These are phyloP conservation scores for Saguinus midas DNA, from an alignment of 2,113 vertebrate genomes.

Conservation along the genomic window DNA sequence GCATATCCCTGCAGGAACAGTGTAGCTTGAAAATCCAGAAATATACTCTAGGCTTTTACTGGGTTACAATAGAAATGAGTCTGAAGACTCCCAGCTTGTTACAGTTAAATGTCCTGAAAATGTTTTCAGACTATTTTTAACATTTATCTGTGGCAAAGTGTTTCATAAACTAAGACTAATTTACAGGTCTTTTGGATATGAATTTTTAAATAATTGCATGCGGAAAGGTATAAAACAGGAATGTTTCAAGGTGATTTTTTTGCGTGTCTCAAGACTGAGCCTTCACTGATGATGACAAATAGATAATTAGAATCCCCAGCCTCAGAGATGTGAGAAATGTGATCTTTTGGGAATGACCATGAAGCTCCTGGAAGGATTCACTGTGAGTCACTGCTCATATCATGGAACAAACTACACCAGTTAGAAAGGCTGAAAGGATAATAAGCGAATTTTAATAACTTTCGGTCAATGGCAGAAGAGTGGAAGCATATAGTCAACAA, in stretches of 20 bases:
- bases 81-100: background rate
- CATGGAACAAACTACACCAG: background rate
- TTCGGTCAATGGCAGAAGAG: conserved; percentile 14
- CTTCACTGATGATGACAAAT: conserved; percentile 45
- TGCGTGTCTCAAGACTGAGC: conserved; percentile 31
- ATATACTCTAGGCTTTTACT: background rate
- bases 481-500: background rate
- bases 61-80: conserved; percentile 2
- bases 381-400: background rate
- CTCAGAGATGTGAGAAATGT: background rate
- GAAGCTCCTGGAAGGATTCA: background rate
- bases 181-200: background rate
- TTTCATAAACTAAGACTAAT: conserved; percentile 38
- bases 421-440: background rate
- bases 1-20: background rate
- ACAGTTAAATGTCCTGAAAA: conserved; percentile 52
- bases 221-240: conserved; percentile 30
- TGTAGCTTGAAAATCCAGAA: conserved; percentile 3
- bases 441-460: background rate
- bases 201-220: conserved; percentile 48
- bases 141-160: conserved; percentile 26
- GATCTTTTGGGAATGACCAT: background rate
- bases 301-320: conserved; percentile 21
- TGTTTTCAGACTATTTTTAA: conserved; percentile 60
- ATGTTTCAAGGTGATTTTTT: conserved; percentile 18